Evolutionary conservation across 2,888 invertebrate genomes (phyloP), one percentile per base, ranked within the genome.

Genomic region (Matsumyia berberina): DNA sequence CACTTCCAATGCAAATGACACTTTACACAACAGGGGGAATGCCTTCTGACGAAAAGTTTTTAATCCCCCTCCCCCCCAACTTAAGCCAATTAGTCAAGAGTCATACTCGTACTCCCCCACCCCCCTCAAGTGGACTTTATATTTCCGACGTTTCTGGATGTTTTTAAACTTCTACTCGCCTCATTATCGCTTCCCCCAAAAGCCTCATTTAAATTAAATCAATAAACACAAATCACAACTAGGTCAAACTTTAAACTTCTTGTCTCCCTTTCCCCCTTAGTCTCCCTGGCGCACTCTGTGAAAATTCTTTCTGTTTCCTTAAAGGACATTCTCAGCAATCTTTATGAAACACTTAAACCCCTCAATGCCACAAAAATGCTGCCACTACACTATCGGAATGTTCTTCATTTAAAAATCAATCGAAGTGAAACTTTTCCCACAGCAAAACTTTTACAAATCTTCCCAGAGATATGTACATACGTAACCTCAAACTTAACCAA

Each of bases 401-500:
- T 37, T 31, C 33, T 46, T 53, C 67, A 69, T 77, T 77, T 67
- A 3, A 53, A 77, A 77, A 77, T 77, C 77, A 77, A 77, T 67
- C 55, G 77, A 60, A 60, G 33, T 19, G n/a, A 69, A 77, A 69
- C 58, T 77, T 57, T 69, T 53, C 37, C 15, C 31, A 66, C 29
- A 19, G 15, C 33, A 33, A 67, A 60, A 15, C 39, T 67, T 37
- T 29, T 53, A 12, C 44, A 58, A 70, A 44, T 39, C 44, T 33
- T 24, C 24, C 55, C 46, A 60, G 9, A 37, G 29, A 33, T 4
- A n/a, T n/a, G n/a, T n/a, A n/a, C n/a, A n/a, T 24, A 57, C 46
- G 2, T 46, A 62, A 37, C 60, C 60, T 42, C 55, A 78, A 64
- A 69, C 69, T 57, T 62, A 58, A 29, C 64, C 66, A 58, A 79